Percentiles rank a stretch among this genome's conserved stretches.
Conservation (phyloP, 2,113 vertebrate genomes). For the Paratilapia polleni region DNA sequence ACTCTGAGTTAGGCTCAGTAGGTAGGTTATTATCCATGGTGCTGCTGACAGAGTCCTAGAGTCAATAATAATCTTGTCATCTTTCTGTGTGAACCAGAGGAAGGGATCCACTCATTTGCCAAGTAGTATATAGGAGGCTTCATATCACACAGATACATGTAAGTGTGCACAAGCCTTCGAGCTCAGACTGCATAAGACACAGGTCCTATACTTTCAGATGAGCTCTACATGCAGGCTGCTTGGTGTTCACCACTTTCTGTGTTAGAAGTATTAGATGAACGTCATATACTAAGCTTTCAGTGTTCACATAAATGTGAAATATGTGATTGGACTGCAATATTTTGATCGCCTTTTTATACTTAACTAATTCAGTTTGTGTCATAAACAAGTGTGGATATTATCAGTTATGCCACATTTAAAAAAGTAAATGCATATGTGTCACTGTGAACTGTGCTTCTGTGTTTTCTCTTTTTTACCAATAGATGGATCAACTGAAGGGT, state of each 20-base stretch:
- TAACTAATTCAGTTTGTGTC: neutral
- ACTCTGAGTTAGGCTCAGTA: constrained; percentile 36
- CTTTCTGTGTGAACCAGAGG: constrained; percentile 30
- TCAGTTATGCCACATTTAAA: neutral
- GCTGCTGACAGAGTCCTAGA: constrained; percentile 41
- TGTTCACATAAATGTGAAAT: neutral
- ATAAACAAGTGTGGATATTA: neutral
- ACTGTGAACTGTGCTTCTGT: neutral
- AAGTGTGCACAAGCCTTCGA: neutral
- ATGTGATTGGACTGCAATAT: neutral
- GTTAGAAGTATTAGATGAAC: neutral
- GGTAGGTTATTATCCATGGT: constrained; percentile 47
- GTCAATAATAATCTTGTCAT: constrained; percentile 60
- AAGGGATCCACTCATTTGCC: constrained; percentile 36
- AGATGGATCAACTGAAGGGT: no score
- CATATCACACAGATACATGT: neutral
- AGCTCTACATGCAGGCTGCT: neutral
- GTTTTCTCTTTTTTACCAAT: neutral
- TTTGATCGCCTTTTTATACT: neutral
- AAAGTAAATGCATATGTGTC: neutral
- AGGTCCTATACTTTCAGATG: neutral
- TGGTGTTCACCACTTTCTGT: neutral
- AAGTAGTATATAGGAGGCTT: neutral
- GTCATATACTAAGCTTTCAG: neutral
- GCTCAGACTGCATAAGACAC: neutral